phyloP scores from a whole-genome alignment of 2,113 vertebrate genomes.

The Leptocoma aspasia region DNA sequence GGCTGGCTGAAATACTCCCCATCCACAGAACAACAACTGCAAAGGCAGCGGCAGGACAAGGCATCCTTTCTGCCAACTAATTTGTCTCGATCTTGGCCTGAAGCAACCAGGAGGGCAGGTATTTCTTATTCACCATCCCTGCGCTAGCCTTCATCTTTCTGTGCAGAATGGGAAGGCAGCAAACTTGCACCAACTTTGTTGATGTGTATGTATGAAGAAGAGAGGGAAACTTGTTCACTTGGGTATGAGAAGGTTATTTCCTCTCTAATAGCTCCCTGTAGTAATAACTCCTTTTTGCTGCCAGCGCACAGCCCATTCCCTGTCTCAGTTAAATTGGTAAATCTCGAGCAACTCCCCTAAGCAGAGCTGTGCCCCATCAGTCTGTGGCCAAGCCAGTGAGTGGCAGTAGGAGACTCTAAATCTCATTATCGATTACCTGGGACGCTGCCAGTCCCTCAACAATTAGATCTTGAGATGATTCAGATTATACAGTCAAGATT shows the following conservation, averaged over 20 bases:
- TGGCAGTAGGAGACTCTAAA: conserved; percentile 31
- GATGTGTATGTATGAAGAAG: neutral
- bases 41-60: neutral
- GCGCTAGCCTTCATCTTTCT: neutral
- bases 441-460: conserved; percentile 45
- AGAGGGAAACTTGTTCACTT: neutral
- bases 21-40: neutral
- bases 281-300: neutral
- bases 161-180: neutral
- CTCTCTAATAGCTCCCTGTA: neutral
- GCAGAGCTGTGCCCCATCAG: neutral
- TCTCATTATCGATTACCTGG: conserved; percentile 54
- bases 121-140: neutral
- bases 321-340: neutral
- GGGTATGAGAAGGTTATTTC: neutral
- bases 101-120: neutral
- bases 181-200: neutral
- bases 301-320: neutral
- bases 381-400: neutral
- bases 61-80: neutral
- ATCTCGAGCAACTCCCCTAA: neutral
- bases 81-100: neutral
- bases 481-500: conserved; percentile 47
- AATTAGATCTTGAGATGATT: conserved; percentile 61
- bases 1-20: neutral